Base-by-base conservation (phyloP, 2,797 vertebrate species). In the Hephaestus fuliginosus region DNA sequence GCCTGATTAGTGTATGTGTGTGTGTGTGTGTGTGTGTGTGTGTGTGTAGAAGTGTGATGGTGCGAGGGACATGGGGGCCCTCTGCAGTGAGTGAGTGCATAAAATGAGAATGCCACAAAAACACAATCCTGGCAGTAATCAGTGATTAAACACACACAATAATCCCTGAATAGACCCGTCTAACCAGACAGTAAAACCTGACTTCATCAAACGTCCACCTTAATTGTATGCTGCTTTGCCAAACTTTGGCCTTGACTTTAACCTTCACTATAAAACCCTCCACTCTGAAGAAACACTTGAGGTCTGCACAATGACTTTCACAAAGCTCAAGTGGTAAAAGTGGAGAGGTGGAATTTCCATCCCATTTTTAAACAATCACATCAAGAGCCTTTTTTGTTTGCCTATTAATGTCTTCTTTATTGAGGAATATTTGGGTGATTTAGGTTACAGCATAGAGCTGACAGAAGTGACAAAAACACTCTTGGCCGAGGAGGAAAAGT, bases 121-220 rank as follows among this genome's bases (percentile, higher is more conserved):
- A 85, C 52, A 64, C 76, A 74, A 30, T 49, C 30, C 68, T 86
- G 86, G 73, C 83, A 86, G 83, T 73, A 77, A 89, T 71, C 39
- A 10, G 44, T 63, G 70, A 77, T 82, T 86, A 71, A 87, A 84
- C 52, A 82, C 13, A 56, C 70, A 71, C 49, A 76, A 48, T 83
- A 70, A 87, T 41, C 70, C 64, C 51, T 39, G 41, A 73, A 79
- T 69, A 80, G 79, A 86, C 25, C 57, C 44, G 81, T 70, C 60
- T 74, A 78, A 85, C 81, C 78, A 82, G 43, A 70, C 71, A 69
- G 67, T 88, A 87, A 92, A 91, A 81, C 70, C 60, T 46, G 49
- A 82, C 70, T 83, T 82, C 72, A 81, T 85, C 67, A 84, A 88
- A 69, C 81, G 55, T 78, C 65, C 74, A 89, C 84, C 84, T 91